These are phyloP conservation scores for Channallabes apus DNA, from an alignment of 2,797 vertebrate genomes.

Conservation along the genomic window DNA sequence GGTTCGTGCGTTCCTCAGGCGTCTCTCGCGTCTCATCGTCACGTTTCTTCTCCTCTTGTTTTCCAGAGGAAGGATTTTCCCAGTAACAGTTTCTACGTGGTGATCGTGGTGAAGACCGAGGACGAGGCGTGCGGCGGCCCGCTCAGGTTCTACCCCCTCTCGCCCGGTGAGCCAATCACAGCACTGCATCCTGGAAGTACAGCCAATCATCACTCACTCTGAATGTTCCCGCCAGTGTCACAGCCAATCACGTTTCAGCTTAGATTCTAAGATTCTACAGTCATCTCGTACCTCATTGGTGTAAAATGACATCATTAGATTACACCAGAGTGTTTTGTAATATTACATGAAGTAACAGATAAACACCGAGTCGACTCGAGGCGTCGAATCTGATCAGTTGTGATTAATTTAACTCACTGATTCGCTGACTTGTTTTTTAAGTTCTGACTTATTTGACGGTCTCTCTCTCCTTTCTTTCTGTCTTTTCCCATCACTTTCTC, in stretches of 20 bases:
- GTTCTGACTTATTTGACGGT: too few species aligned
- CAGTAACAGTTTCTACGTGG: conserved; percentile 95
- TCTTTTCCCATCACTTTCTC: too few species aligned
- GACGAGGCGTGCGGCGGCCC: conserved; percentile 90
- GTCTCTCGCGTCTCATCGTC: too few species aligned
- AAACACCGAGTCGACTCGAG: background rate
- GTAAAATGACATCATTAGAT: background rate
- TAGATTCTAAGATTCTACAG: background rate
- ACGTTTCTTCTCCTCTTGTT: background rate
- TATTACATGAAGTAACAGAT: too few species aligned
- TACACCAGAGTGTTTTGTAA: background rate
- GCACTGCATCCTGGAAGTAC: background rate
- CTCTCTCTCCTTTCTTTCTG: too few species aligned
- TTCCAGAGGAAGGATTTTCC: conserved; percentile 87
- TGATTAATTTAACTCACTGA: background rate
- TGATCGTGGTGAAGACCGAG: conserved; percentile 96
- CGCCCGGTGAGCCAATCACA: conserved; percentile 55
- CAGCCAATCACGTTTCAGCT: background rate
- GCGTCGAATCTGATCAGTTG: background rate
- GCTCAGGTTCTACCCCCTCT: conserved; percentile 87
- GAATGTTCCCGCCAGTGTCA: background rate
- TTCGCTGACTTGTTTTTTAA: background rate
- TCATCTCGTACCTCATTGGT: background rate
- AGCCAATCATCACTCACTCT: background rate
- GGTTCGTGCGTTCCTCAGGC: background rate